Conservation (phyloP, 2,797 vertebrate species). For the Eurystomus glaucurus region DNA sequence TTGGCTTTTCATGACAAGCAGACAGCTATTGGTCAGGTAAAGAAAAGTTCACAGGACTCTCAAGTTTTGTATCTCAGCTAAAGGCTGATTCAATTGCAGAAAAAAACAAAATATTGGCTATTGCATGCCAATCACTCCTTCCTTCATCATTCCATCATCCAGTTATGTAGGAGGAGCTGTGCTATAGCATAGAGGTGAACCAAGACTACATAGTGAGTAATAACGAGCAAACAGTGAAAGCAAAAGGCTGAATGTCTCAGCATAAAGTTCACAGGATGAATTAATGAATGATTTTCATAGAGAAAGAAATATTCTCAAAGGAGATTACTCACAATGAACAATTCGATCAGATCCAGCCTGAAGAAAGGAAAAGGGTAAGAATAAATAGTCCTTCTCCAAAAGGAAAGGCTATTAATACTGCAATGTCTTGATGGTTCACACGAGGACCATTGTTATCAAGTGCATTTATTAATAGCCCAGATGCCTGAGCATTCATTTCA, state of each 20-base stretch:
- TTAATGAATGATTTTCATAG: constrained; percentile 49
- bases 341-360: not conserved
- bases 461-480: constrained; percentile 60
- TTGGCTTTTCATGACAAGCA: not conserved
- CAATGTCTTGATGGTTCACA: constrained; percentile 55
- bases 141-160: not conserved
- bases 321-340: constrained; percentile 61
- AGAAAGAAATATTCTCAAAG: constrained; percentile 47
- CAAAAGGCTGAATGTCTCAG: not conserved
- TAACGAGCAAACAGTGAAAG: not conserved
- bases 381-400: constrained; percentile 60
- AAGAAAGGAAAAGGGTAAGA: constrained; percentile 49
- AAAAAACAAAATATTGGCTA: not conserved
- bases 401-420: constrained; percentile 69
- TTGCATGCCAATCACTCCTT: not conserved
- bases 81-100: not conserved
- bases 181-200: not conserved
- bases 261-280: constrained; percentile 38
- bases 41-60: not conserved
- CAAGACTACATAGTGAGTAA: constrained; percentile 13
- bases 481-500: constrained; percentile 21
- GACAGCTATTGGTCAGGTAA: not conserved
- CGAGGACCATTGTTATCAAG: constrained; percentile 48
- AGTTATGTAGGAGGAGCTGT: accelerated
- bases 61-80: not conserved